Evolutionary conservation across 2,113 vertebrate species (phyloP).

Genomic region (Aldabrachelys gigantea): DNA sequence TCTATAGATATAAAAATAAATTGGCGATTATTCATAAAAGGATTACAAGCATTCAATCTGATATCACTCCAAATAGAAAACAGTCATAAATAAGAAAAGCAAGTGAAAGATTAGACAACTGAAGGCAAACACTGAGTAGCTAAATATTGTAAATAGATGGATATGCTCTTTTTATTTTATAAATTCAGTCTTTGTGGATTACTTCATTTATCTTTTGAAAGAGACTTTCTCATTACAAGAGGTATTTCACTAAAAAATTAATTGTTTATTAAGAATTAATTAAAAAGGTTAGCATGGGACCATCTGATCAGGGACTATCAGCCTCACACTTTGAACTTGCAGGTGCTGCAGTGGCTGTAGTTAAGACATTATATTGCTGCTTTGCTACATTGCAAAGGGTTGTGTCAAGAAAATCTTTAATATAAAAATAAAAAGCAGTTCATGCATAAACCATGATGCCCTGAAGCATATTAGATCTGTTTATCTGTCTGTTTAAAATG

Average conservation of each 20-base stretch:
- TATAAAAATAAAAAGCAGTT: constrained; percentile 84
- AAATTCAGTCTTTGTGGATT: constrained; percentile 63
- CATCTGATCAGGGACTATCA: constrained; percentile 69
- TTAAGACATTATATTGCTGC: constrained; percentile 71
- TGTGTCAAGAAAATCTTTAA: constrained; percentile 79
- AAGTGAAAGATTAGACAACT: constrained; percentile 29
- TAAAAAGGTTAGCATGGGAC: constrained; percentile 73
- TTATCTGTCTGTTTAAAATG: constrained; percentile 85
- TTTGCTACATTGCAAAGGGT: constrained; percentile 62
- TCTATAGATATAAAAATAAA: constrained; percentile 15
- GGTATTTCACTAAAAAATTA: constrained; percentile 75
- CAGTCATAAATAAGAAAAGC: constrained; percentile 38
- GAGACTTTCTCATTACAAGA: constrained; percentile 66
- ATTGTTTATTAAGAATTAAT: constrained; percentile 76
- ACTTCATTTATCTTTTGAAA: constrained; percentile 71
- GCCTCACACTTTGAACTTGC: constrained; percentile 70
- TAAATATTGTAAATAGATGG: constrained; percentile 54
- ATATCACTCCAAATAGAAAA: constrained; percentile 37
- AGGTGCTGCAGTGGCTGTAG: constrained; percentile 55
- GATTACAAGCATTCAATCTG: constrained; percentile 37
- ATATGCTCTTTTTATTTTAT: constrained; percentile 52
- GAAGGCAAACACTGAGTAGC: constrained; percentile 34
- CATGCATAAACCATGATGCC: constrained; percentile 87
- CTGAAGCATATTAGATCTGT: constrained; percentile 86
- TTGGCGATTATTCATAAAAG: neutral